Base-by-base conservation (phyloP, 2,797 vertebrate species). In the Glossophaga mutica region DNA sequence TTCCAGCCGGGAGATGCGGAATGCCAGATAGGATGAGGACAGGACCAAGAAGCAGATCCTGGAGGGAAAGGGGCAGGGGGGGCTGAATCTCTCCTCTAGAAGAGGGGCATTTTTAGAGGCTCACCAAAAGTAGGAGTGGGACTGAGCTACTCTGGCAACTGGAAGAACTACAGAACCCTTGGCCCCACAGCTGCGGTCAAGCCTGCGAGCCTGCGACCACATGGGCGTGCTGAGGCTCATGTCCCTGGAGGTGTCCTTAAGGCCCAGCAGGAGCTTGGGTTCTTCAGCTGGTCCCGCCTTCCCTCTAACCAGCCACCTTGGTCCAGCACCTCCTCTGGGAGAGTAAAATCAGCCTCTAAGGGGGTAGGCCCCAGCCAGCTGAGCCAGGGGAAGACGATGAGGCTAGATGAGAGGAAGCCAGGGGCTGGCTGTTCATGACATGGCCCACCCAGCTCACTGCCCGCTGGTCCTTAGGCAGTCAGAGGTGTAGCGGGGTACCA, bases 1-100 rank as follows among this genome's bases (percentile, higher is more conserved):
- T 97, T 99, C 99, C 98, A 99, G 98, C 90, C 98, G 99, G 98
- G 99, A 99, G 96, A 99, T 99, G n/a, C 99, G 99, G 96, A 99
- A 99, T 0, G 99, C 99, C 99, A 99, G 98, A 95, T 99, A 99
- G 6, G 99, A 99, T 0, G 99, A 99, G 0, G 99, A 99, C 94
- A 99, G 97, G 12, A 99, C 99, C 98, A 99, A 98, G 89, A 99
- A 98, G 88, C 99, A 99, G 92, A 99, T 99, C 26, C 99, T 99
- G 98, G 34, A 4, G 34, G 6, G 92, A 79, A 9, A 91, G 94
- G 48, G 8, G 71, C 37, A 34, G 65, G 2, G 34, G 34, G 9
- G 26, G 42, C 5, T 93, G 71, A 84, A n/a, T 57, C 11, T 37
- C 32, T 78, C 52, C 65, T 57, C 37, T 39, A 55, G 74, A 88